Percentiles rank a stretch among this genome's conserved stretches.
phyloP scores from a whole-genome alignment of 1,140 invertebrate genomes.

The Penaeus indicus region DNA sequence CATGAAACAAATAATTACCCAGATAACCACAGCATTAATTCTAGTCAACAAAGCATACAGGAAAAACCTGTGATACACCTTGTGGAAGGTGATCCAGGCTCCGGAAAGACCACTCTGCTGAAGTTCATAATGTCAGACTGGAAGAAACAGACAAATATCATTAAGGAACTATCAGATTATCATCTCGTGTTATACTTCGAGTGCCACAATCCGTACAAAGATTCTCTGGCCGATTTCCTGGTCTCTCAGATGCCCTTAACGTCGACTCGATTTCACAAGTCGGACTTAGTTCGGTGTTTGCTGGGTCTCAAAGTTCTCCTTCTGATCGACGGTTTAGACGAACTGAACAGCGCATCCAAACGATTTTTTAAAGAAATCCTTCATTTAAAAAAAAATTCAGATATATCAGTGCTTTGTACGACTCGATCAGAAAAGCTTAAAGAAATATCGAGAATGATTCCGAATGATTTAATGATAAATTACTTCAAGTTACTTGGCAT shows the following conservation, averaged over 20 bases:
- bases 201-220: slow-evolving; percentile 31
- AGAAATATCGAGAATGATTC: slow-evolving; percentile 9
- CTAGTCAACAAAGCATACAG: background rate
- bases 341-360: slow-evolving; percentile 32
- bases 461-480: background rate
- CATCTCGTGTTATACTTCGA: slow-evolving; percentile 41
- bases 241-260: slow-evolving; percentile 39
- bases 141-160: background rate
- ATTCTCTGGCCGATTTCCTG: slow-evolving; percentile 31
- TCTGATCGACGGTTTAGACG: slow-evolving; percentile 45
- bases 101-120: slow-evolving; percentile 40
- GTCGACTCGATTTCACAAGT: background rate
- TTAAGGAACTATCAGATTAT: slow-evolving; percentile 34
- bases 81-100: slow-evolving; percentile 34
- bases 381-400: background rate
- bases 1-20: background rate
- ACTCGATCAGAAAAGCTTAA: slow-evolving; percentile 38
- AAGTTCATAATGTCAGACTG: slow-evolving; percentile 33
- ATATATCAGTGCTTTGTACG: slow-evolving; percentile 38
- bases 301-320: slow-evolving; percentile 35
- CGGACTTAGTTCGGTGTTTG: slow-evolving; percentile 18
- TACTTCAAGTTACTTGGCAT: slow-evolving; percentile 40
- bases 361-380: slow-evolving; percentile 38
- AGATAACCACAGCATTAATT: background rate
- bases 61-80: slow-evolving; percentile 3